These are phyloP conservation scores for Oreochromis mossambicus DNA, from an alignment of 2,797 vertebrate genomes.

Conservation along the genomic window DNA sequence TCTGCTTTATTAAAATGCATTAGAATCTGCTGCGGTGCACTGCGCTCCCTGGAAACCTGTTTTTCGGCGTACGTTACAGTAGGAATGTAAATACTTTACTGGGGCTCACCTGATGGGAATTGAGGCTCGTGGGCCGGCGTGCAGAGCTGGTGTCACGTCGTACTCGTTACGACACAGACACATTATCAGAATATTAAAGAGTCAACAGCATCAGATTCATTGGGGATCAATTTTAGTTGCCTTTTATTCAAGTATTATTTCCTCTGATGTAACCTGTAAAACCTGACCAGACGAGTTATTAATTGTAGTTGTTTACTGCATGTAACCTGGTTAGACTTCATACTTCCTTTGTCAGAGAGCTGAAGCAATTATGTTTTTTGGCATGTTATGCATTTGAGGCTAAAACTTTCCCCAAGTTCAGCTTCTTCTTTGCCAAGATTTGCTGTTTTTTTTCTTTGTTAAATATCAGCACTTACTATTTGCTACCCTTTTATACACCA, in stretches of 20 bases:
- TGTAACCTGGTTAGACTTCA: neutral
- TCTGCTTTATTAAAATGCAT: constrained; percentile 51
- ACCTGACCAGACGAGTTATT: neutral
- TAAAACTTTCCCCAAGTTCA: neutral
- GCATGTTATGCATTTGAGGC: neutral
- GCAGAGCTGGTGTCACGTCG: neutral
- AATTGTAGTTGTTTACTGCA: neutral
- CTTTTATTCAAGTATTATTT: neutral
- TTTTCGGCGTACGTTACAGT: neutral
- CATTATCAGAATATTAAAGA: neutral
- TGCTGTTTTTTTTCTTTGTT: neutral
- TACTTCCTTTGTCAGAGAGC: neutral
- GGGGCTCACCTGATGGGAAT: neutral
- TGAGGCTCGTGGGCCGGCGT: neutral
- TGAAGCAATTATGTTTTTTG: neutral
- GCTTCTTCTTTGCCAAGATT: neutral
- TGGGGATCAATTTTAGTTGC: neutral
- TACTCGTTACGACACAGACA: neutral
- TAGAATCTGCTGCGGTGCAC: constrained; percentile 5
- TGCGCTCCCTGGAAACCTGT: neutral
- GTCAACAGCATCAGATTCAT: neutral
- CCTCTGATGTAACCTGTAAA: neutral
- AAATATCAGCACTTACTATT: neutral
- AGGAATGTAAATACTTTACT: constrained; percentile 1
- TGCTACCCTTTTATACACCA: neutral